Evolutionary conservation across 2,888 invertebrate species (phyloP), one percentile per base, ranked within the genome.

Genomic region (Pardosa pseudoannulata): DNA sequence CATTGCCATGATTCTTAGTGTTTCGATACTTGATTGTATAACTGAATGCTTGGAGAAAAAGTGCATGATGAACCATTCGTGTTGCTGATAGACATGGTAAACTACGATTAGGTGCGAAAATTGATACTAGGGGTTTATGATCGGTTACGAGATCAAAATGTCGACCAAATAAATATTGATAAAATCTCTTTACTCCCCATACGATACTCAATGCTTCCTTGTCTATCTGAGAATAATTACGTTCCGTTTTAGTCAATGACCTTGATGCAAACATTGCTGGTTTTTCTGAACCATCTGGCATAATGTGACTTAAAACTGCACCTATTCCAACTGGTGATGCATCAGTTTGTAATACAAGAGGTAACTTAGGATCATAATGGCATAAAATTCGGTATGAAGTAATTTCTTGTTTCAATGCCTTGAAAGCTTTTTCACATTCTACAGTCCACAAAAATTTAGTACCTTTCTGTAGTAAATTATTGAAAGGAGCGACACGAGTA

Each of bases 251-350:
- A n/a, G 89, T 90, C 27, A 91, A 85, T 3, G 90, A 89, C 79
- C 90, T 90, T 70, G 91, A 92, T 0, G 91, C 92, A 88, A 91
- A 92, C 0, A 90, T 90, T 32, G 92, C 91, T 2, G 92, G 92
- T 87, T 90, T 85, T 80, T 92, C 91, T 13, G 88, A 81, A 19
- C 91, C 91, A 88, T 91, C 90, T 28, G 82, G 78, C 68, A 88
- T 90, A 29, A 88, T 82, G 80, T 91, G 91, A 2, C 90, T 90
- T 19, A 91, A 72, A 3, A 91, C 91, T 1, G 91, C 90, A 11
- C 90, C 91, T 56, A 91, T 72, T 27, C 91, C 91, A 29, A 79
- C 75, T 6, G 90, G 90, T 68, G 90, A 90, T 9, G 91, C 91
- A 89, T 91, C 91, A 13, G 90, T 90, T 9, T 91, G 90, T 27